Evolutionary conservation across 2,888 invertebrate species (phyloP), one percentile per base, ranked within the genome.

Genomic region (Oeneis ivallda): DNA sequence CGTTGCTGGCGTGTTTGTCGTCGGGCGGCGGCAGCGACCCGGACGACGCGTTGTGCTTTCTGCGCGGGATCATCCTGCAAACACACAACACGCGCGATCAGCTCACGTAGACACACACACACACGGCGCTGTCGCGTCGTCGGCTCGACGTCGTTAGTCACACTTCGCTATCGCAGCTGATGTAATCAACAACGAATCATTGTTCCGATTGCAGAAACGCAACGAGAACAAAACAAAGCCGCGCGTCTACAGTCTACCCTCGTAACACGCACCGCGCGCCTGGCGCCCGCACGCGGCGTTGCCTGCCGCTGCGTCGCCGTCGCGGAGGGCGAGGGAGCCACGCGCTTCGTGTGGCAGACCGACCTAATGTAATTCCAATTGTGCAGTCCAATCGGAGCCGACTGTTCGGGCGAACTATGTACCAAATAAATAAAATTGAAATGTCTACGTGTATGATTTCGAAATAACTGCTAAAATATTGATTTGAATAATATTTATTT

Each of bases 1-100:
- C 92, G 75, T 89, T 90, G 84, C 91, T 92, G 81, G 92, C 92
- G 75, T 87, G 83, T 80, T 90, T 91, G 84, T 89, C 90, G 79
- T 90, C 89, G 65, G 75, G 86, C 75, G 85, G 88, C 84, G 83
- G 90, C 73, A 89, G 82, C 63, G 92, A 90, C 76, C 87, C 89
- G 69, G 89, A 86, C 41, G 89, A 89, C 54, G 84, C 88, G 83
- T 91, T 91, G 85, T 92, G 91, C 69, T 91, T 92, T 68, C 91
- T 81, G 63, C 90, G 80, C 67, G 91, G 91, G 71, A 91, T 91
- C 91, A 92, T 92, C 73, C 89, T 90, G 84, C 10, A 60, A 43
- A 43, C 43, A 70, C 65, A 68, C 37, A 45, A 61, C 10, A 5
- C 11, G n/a, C n/a, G n/a, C n/a, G n/a, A n/a, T n/a, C n/a, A n/a